A percentile compares a stretch with the other conserved stretches of the same genome.
Evolutionary conservation across 2,797 vertebrate species (phyloP).

Genomic region (Pagetopsis macropterus): DNA sequence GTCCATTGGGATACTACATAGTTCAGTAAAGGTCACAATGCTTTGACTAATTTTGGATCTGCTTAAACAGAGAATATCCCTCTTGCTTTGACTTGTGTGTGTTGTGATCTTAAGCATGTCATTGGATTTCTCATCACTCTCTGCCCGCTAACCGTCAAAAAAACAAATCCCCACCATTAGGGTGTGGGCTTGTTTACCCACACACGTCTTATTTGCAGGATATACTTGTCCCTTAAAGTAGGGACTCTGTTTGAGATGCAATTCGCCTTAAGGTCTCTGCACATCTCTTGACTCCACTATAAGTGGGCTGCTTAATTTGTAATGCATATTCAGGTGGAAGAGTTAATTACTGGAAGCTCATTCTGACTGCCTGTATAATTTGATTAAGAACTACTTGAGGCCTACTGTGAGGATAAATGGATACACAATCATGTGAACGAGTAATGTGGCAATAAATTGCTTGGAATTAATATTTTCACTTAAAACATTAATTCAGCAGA

Average conservation of each 20-base stretch:
- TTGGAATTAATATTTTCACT: slow-evolving; percentile 83
- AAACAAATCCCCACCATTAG: neutral
- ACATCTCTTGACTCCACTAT: slow-evolving; percentile 57
- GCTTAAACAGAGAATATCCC: slow-evolving; percentile 62
- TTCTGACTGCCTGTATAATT: slow-evolving; percentile 80
- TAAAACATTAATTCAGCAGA: slow-evolving; percentile 76
- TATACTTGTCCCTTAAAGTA: slow-evolving; percentile 59
- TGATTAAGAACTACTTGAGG: slow-evolving; percentile 82
- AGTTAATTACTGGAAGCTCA: slow-evolving; percentile 81
- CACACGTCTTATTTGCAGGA: slow-evolving; percentile 53
- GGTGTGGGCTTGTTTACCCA: slow-evolving; percentile 42
- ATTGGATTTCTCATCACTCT: slow-evolving; percentile 13
- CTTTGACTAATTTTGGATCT: slow-evolving; percentile 77
- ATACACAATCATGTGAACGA: slow-evolving; percentile 73
- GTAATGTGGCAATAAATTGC: slow-evolving; percentile 79
- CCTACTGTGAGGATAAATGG: slow-evolving; percentile 79
- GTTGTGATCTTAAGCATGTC: slow-evolving; percentile 33
- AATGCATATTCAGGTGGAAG: slow-evolving; percentile 80
- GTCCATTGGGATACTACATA: slow-evolving; percentile 42
- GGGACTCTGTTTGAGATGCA: slow-evolving; percentile 52
- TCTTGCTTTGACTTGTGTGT: slow-evolving; percentile 43
- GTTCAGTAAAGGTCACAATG: slow-evolving; percentile 78
- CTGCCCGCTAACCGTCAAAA: neutral
- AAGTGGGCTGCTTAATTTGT: slow-evolving; percentile 76
- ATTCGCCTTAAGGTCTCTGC: slow-evolving; percentile 45